phyloP scores from a whole-genome alignment of 2,888 invertebrate species.

The Archaeoteleia sp. region DNA sequence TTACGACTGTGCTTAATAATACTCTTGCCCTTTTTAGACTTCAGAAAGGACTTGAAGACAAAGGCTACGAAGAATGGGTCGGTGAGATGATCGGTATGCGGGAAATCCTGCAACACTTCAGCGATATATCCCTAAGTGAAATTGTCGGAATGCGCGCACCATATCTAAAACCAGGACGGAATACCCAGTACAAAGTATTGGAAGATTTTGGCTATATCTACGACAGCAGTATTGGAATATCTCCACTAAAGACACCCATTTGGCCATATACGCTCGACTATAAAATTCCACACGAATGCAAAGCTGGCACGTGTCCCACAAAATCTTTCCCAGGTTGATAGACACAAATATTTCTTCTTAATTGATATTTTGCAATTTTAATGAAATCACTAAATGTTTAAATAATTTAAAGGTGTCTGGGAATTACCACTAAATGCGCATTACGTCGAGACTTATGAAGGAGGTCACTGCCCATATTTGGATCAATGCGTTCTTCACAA shows the following conservation, averaged over 20 bases:
- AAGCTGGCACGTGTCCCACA: constrained; percentile 92
- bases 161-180: constrained; percentile 93
- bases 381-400: not conserved
- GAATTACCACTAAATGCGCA: constrained; percentile 93
- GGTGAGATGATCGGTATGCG: constrained; percentile 96
- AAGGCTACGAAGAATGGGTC: constrained; percentile 94
- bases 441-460: constrained; percentile 90
- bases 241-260: constrained; percentile 85
- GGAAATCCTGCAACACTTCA: constrained; percentile 87
- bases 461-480: constrained; percentile 93
- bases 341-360: too few species aligned
- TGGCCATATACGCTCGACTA: constrained; percentile 97
- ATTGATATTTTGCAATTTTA: too few species aligned
- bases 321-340: constrained; percentile 87
- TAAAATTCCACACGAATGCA: constrained; percentile 94
- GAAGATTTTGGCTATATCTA: constrained; percentile 95
- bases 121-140: constrained; percentile 87
- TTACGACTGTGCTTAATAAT: too few species aligned
- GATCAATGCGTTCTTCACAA: constrained; percentile 95
- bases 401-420: constrained; percentile 83
- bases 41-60: constrained; percentile 90
- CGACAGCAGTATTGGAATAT: constrained; percentile 93
- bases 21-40: too few species aligned
- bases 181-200: constrained; percentile 93
- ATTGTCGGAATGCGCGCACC: constrained; percentile 92